Percentiles rank a stretch among this genome's conserved stretches.
These are phyloP conservation scores for Teleogryllus occipitalis DNA, from an alignment of 1,140 invertebrate species.

Conservation along the genomic window DNA sequence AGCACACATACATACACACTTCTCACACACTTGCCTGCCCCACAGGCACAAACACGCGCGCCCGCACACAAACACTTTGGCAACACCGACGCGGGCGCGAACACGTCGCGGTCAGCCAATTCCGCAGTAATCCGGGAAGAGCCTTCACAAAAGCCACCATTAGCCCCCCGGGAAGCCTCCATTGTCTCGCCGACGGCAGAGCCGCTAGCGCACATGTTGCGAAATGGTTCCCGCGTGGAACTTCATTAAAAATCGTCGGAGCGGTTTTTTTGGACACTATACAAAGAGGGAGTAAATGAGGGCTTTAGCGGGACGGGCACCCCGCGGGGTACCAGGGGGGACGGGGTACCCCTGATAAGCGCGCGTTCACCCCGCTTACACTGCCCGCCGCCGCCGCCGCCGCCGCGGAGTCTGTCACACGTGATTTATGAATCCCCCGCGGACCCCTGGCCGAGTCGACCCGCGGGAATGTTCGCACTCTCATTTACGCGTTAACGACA, in stretches of 20 bases:
- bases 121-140: neutral
- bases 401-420: too few species aligned
- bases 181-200: neutral
- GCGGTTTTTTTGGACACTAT: neutral
- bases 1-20: too few species aligned
- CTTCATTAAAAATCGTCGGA: neutral
- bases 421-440: too few species aligned
- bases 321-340: neutral
- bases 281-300: neutral
- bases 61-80: neutral
- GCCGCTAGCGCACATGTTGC: neutral
- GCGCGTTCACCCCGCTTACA: too few species aligned
- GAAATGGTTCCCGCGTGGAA: neutral
- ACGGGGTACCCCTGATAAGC: too few species aligned
- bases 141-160: neutral
- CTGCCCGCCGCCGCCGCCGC: too few species aligned
- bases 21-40: too few species aligned
- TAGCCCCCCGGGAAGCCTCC: neutral
- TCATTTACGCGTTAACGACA: too few species aligned
- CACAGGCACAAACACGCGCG: neutral
- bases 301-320: neutral
- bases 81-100: too few species aligned
- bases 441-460: too few species aligned
- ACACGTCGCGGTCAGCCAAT: neutral
- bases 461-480: too few species aligned